Conservation (phyloP, 2,113 vertebrate species). For the Neolamprologus longior region DNA sequence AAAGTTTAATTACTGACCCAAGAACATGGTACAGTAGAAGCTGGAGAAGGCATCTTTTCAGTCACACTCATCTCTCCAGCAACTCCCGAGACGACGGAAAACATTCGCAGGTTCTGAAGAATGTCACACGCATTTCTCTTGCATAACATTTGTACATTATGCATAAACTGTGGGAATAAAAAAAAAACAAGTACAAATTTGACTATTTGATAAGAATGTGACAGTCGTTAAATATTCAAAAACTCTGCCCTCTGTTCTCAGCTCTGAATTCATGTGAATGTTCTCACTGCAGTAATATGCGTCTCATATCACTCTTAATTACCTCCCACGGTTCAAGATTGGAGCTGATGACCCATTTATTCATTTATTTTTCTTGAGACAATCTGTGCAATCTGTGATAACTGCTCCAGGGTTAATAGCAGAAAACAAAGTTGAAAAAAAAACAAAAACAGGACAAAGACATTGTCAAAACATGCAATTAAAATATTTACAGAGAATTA, state of each 20-base stretch:
- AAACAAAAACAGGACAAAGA: neutral
- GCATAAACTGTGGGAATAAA: neutral
- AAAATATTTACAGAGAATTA: neutral
- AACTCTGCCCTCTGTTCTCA: neutral
- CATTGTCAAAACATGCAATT: neutral
- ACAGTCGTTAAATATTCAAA: conserved; percentile 22
- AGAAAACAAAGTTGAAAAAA: neutral
- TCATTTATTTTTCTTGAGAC: neutral
- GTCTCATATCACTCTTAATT: neutral
- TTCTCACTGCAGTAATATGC: neutral
- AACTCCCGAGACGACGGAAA: neutral
- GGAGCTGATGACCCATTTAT: neutral
- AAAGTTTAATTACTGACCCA: neutral
- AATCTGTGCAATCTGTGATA: neutral
- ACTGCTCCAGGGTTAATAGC: neutral
- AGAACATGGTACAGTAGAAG: neutral
- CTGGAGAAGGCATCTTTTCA: neutral
- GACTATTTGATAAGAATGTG: conserved; percentile 19
- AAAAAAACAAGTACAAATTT: conserved; percentile 9
- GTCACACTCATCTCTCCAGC: neutral
- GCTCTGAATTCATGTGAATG: neutral
- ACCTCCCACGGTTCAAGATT: neutral
- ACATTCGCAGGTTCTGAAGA: neutral
- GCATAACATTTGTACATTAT: neutral
- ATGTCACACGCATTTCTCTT: neutral